Percentiles rank a stretch among this genome's conserved stretches.
phyloP scores from a whole-genome alignment of 2,113 vertebrate species.

The Pardalotus punctatus region DNA sequence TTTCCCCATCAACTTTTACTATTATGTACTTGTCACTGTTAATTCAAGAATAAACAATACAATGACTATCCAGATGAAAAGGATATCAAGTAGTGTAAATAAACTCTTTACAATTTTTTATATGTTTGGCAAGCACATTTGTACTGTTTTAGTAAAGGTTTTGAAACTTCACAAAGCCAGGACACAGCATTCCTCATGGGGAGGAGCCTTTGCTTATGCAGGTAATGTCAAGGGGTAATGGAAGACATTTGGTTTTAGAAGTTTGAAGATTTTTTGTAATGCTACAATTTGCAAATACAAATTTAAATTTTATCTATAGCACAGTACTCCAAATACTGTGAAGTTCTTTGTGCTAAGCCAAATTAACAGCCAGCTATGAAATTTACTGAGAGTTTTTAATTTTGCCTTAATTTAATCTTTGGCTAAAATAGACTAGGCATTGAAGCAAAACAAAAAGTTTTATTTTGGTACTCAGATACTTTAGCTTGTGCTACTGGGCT shows the following conservation, averaged over 20 bases:
- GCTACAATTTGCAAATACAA: neutral
- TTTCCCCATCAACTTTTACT: neutral
- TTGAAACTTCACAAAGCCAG: neutral
- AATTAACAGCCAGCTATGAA: neutral
- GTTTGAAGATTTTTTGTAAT: neutral
- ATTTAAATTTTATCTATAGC: neutral
- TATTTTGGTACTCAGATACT: neutral
- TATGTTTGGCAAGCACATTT: neutral
- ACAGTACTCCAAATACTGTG: neutral
- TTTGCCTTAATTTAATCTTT: neutral
- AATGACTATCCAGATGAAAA: neutral
- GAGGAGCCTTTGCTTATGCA: neutral
- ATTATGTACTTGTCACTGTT: neutral
- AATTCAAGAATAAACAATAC: neutral
- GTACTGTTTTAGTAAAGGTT: neutral
- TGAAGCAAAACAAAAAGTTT: neutral
- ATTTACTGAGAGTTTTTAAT: neutral
- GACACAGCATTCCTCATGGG: fast-evolving
- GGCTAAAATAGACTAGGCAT: neutral
- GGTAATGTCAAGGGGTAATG: fast-evolving
- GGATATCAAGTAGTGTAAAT: neutral
- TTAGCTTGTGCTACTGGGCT: neutral
- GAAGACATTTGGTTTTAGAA: neutral
- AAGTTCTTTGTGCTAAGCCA: neutral
- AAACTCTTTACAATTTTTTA: neutral